Conservation (phyloP, 2,113 vertebrate genomes). For the Sceloporus undulatus region DNA sequence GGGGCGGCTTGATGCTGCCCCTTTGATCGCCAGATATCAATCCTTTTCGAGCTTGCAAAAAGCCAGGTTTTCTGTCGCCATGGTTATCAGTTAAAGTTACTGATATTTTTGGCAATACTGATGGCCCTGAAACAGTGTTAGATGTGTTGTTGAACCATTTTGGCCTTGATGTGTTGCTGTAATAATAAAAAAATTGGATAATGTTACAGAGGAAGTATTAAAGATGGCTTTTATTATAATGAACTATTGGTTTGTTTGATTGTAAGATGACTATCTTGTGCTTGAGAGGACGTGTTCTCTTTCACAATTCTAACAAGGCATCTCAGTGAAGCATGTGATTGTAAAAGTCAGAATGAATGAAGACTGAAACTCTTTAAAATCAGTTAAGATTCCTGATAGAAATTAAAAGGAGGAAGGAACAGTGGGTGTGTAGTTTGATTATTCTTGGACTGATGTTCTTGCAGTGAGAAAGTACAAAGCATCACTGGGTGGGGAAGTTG, state of each 20-base stretch:
- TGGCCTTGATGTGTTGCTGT: not conserved
- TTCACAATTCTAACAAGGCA: constrained; percentile 8
- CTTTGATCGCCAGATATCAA: too few relatives aligned
- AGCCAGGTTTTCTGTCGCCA: too few relatives aligned
- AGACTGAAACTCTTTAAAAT: not conserved
- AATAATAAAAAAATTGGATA: not conserved
- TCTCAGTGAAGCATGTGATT: not conserved
- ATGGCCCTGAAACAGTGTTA: too few relatives aligned
- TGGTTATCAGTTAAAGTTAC: too few relatives aligned
- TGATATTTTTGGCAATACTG: too few relatives aligned
- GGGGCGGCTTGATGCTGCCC: too few relatives aligned
- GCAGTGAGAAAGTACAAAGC: not conserved
- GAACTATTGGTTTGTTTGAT: not conserved
- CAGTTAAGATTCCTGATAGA: not conserved
- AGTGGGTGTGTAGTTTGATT: not conserved
- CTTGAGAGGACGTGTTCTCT: not conserved
- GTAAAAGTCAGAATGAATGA: not conserved
- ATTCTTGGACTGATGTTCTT: not conserved
- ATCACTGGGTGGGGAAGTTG: not conserved
- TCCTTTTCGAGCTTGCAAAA: too few relatives aligned
- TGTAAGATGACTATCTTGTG: not conserved
- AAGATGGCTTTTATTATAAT: not conserved
- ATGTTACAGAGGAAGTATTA: not conserved
- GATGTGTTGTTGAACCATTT: not conserved
- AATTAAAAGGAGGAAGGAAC: not conserved